These are phyloP conservation scores for Microctenopoma lineatum DNA, from an alignment of 2,797 vertebrate genomes.

Conservation along the genomic window DNA sequence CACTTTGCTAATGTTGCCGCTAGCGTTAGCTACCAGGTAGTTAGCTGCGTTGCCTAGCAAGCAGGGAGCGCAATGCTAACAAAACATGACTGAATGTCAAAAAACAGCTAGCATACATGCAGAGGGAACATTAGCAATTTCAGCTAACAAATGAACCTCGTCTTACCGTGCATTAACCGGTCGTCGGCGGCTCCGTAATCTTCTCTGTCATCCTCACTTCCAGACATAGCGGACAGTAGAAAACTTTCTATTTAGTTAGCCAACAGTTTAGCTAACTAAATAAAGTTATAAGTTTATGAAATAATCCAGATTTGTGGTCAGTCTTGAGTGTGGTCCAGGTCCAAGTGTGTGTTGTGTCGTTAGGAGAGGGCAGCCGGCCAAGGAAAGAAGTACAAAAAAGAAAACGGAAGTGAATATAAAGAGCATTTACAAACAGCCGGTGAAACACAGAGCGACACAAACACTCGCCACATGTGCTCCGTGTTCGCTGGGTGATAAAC, in stretches of 20 bases:
- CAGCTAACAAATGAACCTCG: slow-evolving; percentile 62
- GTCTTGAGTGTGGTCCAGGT: slow-evolving; percentile 65
- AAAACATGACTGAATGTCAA: slow-evolving; percentile 66
- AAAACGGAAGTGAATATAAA: slow-evolving; percentile 77
- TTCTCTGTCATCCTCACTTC: slow-evolving; percentile 85
- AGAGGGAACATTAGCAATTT: slow-evolving; percentile 59
- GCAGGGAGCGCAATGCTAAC: slow-evolving; percentile 52
- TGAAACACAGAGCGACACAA: slow-evolving; percentile 15
- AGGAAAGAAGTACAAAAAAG: slow-evolving; percentile 44
- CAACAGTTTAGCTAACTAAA: slow-evolving; percentile 77
- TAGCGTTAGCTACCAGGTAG: slow-evolving; percentile 53
- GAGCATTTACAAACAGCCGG: slow-evolving; percentile 24
- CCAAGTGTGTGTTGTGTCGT: slow-evolving; percentile 40
- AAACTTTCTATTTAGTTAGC: slow-evolving; percentile 78
- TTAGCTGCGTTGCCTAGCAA: slow-evolving; percentile 49
- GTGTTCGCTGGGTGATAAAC: background rate
- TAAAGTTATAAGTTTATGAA: slow-evolving; percentile 61
- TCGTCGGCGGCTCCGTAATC: slow-evolving; percentile 81
- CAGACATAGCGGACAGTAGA: slow-evolving; percentile 78
- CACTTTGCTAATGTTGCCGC: slow-evolving; percentile 38
- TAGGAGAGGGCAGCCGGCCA: slow-evolving; percentile 52
- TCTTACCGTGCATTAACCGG: slow-evolving; percentile 84
- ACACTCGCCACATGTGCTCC: slow-evolving; percentile 25
- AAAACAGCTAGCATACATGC: slow-evolving; percentile 50
- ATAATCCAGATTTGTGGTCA: slow-evolving; percentile 69